Evolutionary conservation across 2,888 invertebrate species (phyloP).

Genomic region (Clanis bilineata): DNA sequence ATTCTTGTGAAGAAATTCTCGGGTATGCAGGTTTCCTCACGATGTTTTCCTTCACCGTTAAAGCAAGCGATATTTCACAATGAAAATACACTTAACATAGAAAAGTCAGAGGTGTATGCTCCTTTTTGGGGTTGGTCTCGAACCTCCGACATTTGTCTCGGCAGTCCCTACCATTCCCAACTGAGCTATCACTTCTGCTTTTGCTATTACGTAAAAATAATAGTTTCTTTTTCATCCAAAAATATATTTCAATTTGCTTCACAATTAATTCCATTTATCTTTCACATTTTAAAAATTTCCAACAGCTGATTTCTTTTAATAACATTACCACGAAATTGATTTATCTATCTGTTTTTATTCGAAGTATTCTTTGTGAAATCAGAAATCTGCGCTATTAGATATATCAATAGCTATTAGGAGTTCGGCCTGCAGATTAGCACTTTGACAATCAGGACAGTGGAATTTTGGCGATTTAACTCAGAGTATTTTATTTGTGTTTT

Average conservation of each 20-base stretch:
- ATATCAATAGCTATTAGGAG: no score
- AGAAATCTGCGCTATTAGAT: background rate
- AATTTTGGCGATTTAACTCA: background rate
- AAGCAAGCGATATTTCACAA: no score
- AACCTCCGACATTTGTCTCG: no score
- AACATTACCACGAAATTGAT: background rate
- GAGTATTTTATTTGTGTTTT: background rate
- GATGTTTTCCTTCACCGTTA: no score
- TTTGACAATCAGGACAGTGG: background rate
- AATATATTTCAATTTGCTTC: background rate
- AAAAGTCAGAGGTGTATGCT: no score
- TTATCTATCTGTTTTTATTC: background rate
- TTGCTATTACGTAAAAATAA: background rate
- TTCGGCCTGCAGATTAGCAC: background rate
- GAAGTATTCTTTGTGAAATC: background rate
- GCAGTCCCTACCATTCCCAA: no score
- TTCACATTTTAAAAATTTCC: background rate
- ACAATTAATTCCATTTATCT: background rate
- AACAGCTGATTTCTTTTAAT: no score
- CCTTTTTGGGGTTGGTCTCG: no score
- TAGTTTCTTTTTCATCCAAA: background rate
- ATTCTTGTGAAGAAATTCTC: no score
- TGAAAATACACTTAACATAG: no score
- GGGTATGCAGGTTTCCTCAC: no score
- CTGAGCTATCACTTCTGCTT: no score